Evolutionary conservation across 1,140 invertebrate genomes (phyloP), one percentile per base, ranked within the genome.

Genomic region (Drosophila elegans): DNA sequence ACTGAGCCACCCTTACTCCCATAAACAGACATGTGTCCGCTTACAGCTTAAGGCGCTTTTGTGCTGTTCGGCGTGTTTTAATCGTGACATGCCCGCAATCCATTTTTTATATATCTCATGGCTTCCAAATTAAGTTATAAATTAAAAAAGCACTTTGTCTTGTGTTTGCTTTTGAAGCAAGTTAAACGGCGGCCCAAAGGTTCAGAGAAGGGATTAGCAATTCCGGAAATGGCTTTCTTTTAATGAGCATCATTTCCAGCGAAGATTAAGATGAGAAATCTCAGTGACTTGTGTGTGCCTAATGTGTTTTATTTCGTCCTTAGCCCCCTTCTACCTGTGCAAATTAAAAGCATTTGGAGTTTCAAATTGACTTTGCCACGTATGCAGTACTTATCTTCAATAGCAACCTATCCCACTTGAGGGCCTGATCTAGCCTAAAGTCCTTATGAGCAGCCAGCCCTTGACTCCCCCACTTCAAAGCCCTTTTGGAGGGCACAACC

Each of bases 111-210:
- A 74, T 78, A 78, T 78, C 64, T 59, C 66, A 57, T 56, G 74
- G 63, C 66, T 62, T 44, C 67, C 75, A 80, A 81, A 81, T 81
- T 81, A 80, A 72, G 73, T 76, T 66, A 62, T 73, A 76, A 81
- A 73, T 73, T 77, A 78, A 79, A 79, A 75, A 79, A 74, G 62
- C 69, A 80, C 69, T 80, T 80, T 74, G 61, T 74, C 59, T 74
- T 73, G 56, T 44, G 69, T 49, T 60, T 71, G 53, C 64, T 60
- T 59, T 72, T 42, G 48, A 66, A 55, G 46, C 42, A 62, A 52
- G 46, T 66, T 75, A 66, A 48, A 51, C 25, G 59, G 4, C 29
- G 51, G 27, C 42, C 21, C 27, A 51, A 49, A 74, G 71, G 60
- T 48, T 44, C 67, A 59, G 55, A 6, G 7, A 39, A 63, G 29